Percentiles rank a stretch among this genome's conserved stretches.
phyloP scores from a whole-genome alignment of 1,140 invertebrate genomes.

The Holcopasites calliopsidis region DNA sequence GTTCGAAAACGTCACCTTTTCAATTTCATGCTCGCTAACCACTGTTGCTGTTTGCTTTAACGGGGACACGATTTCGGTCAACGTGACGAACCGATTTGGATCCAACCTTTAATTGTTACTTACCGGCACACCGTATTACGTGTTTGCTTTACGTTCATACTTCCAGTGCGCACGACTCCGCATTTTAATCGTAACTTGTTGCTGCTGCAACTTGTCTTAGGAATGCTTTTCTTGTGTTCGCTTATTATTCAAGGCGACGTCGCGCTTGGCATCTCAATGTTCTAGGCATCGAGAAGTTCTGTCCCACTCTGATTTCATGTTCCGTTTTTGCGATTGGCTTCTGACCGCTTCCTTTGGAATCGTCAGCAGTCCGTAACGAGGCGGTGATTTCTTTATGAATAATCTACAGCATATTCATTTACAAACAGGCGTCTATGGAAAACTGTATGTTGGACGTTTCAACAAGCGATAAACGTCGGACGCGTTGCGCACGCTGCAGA shows the following conservation, averaged over 20 bases:
- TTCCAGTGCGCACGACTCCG: neutral
- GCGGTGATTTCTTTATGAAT: too few species aligned
- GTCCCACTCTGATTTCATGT: neutral
- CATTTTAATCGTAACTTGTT: constrained; percentile 23
- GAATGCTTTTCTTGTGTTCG: neutral
- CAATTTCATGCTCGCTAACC: neutral
- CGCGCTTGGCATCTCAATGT: neutral
- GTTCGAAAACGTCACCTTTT: constrained; percentile 25
- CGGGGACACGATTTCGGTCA: neutral
- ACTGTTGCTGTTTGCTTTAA: neutral
- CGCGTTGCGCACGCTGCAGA: neutral
- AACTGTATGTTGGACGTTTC: too few species aligned
- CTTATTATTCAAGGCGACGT: neutral
- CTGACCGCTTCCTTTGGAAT: too few species aligned
- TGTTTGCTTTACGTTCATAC: neutral
- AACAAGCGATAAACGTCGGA: neutral
- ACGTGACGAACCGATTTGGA: neutral
- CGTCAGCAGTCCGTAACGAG: too few species aligned
- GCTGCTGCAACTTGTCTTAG: neutral
- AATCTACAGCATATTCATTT: too few species aligned
- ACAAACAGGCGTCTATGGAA: too few species aligned
- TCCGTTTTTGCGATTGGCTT: neutral
- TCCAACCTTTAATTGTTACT: neutral
- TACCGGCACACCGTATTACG: neutral
- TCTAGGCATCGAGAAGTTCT: neutral